A percentile compares a stretch with the other conserved stretches of the same genome.
These are phyloP conservation scores for Cephalopholis sonnerati DNA, from an alignment of 2,113 vertebrate species.

Conservation along the genomic window DNA sequence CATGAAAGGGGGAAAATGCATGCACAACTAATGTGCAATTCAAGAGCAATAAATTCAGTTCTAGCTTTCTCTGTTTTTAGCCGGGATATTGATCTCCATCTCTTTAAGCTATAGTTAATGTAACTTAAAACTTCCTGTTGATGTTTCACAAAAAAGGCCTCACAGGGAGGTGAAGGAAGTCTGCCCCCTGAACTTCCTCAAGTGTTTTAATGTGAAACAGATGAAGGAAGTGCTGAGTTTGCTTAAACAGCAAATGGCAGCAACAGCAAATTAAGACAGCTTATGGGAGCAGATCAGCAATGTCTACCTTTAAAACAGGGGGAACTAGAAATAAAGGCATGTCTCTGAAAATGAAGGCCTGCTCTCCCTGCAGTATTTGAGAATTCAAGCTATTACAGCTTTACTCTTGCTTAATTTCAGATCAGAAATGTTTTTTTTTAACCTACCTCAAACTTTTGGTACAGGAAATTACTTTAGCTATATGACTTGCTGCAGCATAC, in stretches of 20 bases:
- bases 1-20: background rate
- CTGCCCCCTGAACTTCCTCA: constrained; percentile 16
- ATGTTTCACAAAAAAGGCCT: background rate
- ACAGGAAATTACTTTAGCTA: constrained; percentile 30
- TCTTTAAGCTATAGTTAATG: background rate
- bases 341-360: background rate
- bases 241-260: constrained; percentile 35
- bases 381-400: background rate
- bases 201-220: constrained; percentile 52
- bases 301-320: constrained; percentile 3
- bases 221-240: constrained; percentile 46
- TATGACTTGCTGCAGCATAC: background rate
- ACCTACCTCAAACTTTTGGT: constrained; percentile 7
- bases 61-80: background rate
- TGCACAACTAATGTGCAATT: background rate
- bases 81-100: background rate
- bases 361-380: background rate
- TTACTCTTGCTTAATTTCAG: background rate
- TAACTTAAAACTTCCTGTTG: constrained; percentile 6
- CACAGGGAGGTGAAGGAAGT: background rate
- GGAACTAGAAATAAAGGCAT: background rate
- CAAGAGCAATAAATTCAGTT: background rate
- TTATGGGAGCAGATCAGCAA: constrained; percentile 30
- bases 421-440: background rate
- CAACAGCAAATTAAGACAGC: constrained; percentile 35